These are phyloP conservation scores for Syngnathoides biaculeatus DNA, from an alignment of 2,113 vertebrate genomes.

Conservation along the genomic window DNA sequence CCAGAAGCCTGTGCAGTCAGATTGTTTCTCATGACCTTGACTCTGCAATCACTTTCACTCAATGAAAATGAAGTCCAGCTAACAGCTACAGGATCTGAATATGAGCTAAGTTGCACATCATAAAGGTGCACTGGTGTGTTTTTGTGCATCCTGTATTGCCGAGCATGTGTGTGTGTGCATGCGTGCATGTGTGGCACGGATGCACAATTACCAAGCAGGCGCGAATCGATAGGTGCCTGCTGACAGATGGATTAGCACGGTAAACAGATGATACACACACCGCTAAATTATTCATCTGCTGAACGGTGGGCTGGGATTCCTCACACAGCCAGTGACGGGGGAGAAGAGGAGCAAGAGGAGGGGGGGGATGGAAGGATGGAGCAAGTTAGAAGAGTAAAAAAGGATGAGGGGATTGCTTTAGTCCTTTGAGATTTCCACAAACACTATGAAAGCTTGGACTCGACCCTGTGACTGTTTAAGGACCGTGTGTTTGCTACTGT, in stretches of 20 bases:
- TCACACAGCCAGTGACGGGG: constrained; percentile 48
- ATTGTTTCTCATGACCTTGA: constrained; percentile 53
- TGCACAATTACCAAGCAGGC: constrained; percentile 80
- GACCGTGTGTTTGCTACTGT: background rate
- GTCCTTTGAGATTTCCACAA: background rate
- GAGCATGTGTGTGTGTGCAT: constrained; percentile 17
- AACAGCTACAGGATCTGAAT: constrained; percentile 72
- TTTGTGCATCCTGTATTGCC: background rate
- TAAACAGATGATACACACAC: constrained; percentile 83
- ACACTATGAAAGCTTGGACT: background rate
- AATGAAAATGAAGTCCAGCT: constrained; percentile 56
- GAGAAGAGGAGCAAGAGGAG: constrained; percentile 11
- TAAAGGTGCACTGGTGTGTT: constrained; percentile 26
- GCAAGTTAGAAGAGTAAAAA: constrained; percentile 6
- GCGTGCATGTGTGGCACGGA: constrained; percentile 47
- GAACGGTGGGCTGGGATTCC: constrained; percentile 69
- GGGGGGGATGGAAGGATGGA: constrained; percentile 7
- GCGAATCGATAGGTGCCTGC: constrained; percentile 78
- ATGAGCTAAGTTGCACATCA: constrained; percentile 69
- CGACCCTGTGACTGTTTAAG: background rate
- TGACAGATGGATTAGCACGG: constrained; percentile 84
- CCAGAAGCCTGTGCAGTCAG: constrained; percentile 18
- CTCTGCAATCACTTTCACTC: constrained; percentile 54
- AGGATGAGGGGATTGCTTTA: constrained; percentile 31
- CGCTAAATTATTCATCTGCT: constrained; percentile 82